A percentile compares a stretch with the other conserved stretches of the same genome.
Evolutionary conservation across 2,113 vertebrate species (phyloP).

Genomic region (Rhagologus leucostigma): DNA sequence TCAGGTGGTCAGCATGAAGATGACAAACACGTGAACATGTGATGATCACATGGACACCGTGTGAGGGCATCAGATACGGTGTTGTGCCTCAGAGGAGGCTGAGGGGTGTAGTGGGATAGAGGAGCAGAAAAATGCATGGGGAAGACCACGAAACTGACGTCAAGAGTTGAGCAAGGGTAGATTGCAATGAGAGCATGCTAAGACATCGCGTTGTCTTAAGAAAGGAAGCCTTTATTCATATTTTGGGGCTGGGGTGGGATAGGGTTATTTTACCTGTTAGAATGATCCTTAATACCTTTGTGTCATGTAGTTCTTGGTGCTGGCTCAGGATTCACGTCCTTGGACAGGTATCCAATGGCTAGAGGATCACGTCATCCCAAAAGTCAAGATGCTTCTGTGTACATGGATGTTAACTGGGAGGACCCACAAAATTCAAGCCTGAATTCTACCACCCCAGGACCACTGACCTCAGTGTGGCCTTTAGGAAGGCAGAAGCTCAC

Average conservation of each 20-base stretch:
- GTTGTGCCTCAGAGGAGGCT: not conserved
- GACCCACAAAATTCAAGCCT: not conserved
- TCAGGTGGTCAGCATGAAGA: not conserved
- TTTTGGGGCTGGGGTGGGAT: not conserved
- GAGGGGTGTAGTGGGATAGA: not conserved
- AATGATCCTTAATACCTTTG: conserved; percentile 20
- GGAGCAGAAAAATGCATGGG: not conserved
- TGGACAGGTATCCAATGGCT: not conserved
- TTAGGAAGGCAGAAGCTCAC: not conserved
- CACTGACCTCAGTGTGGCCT: not conserved
- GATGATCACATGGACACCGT: not conserved
- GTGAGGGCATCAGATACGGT: rapidly evolving
- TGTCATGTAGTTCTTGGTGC: not conserved
- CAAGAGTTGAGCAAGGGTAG: not conserved
- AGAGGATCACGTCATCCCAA: not conserved
- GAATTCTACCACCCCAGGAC: not conserved
- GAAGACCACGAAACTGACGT: not conserved
- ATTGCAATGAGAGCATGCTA: not conserved
- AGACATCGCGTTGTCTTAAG: not conserved
- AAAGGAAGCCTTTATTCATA: not conserved
- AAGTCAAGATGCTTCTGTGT: not conserved
- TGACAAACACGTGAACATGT: not conserved
- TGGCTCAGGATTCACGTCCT: not conserved
- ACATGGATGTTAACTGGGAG: not conserved
- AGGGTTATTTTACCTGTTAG: conserved; percentile 28